Evolutionary conservation across 2,797 vertebrate species (phyloP).

Genomic region (Orestias chungarensis): DNA sequence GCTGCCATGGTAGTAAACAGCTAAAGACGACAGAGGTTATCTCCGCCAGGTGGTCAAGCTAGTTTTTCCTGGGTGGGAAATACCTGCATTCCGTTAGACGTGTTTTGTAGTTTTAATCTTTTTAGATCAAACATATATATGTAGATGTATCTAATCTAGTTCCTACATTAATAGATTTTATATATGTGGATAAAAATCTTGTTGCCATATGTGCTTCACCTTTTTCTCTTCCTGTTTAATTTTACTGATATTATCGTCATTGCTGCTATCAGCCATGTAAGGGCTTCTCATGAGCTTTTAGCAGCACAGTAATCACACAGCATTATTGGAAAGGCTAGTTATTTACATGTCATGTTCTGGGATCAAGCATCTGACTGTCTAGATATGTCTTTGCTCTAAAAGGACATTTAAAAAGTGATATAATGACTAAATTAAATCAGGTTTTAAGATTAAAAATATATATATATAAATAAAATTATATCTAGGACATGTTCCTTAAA

Average conservation of each 20-base stretch:
- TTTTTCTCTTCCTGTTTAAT: not conserved
- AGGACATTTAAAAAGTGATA: no score
- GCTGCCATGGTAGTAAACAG: slow-evolving; percentile 34
- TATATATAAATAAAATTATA: no score
- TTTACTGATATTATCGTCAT: not conserved
- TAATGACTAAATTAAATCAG: no score
- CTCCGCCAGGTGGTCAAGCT: slow-evolving; percentile 21
- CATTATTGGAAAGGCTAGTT: not conserved
- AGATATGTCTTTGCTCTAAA: no score
- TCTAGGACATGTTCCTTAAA: not conserved
- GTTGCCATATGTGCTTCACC: not conserved
- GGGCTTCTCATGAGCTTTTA: not conserved
- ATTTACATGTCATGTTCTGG: not conserved
- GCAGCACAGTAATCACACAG: no score
- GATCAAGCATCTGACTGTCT: no score
- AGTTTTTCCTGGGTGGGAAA: slow-evolving; percentile 6
- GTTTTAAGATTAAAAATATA: no score
- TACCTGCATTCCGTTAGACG: no score
- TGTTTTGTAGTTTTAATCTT: no score
- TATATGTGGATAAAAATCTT: not conserved
- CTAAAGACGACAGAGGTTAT: slow-evolving; percentile 31
- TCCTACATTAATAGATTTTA: no score
- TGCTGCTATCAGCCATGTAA: not conserved
- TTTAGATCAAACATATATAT: no score
- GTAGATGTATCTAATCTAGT: no score